Evolutionary conservation across 2,797 vertebrate species (phyloP).

Genomic region (Scleropages formosus): DNA sequence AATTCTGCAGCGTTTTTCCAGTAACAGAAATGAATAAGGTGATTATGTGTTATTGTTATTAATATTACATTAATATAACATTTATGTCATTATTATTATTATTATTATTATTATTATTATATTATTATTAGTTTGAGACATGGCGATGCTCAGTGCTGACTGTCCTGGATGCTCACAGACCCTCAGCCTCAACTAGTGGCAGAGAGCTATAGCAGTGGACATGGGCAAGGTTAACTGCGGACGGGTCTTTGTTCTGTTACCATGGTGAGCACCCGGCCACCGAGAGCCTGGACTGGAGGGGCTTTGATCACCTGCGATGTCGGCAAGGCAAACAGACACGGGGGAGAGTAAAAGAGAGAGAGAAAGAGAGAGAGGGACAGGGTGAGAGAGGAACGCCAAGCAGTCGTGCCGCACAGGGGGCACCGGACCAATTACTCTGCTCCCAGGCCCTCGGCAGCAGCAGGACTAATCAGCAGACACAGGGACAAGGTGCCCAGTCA

Average conservation of each 20-base stretch:
- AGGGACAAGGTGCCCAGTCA: too few species aligned
- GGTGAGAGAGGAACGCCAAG: constrained; percentile 13
- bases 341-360: constrained; percentile 37
- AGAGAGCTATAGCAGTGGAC: constrained; percentile 42
- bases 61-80: not conserved
- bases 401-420: too few species aligned
- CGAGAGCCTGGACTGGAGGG: constrained; percentile 73
- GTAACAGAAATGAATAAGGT: too few species aligned
- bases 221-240: not conserved
- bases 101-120: not conserved
- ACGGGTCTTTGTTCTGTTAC: constrained; percentile 71
- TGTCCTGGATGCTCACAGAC: constrained; percentile 51
- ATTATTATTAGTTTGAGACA: not conserved
- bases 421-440: too few species aligned
- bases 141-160: constrained; percentile 36
- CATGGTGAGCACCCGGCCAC: constrained; percentile 76
- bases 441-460: too few species aligned
- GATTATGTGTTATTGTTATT: not conserved
- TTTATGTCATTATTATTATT: not conserved
- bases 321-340: constrained; percentile 46
- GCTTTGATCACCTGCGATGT: constrained; percentile 76
- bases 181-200: constrained; percentile 38
- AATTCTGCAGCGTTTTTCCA: too few species aligned
- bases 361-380: constrained; percentile 32
- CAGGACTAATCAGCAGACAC: too few species aligned